Evolutionary conservation across 1,140 invertebrate genomes (phyloP).

Genomic region (Mesaphorura yosii): DNA sequence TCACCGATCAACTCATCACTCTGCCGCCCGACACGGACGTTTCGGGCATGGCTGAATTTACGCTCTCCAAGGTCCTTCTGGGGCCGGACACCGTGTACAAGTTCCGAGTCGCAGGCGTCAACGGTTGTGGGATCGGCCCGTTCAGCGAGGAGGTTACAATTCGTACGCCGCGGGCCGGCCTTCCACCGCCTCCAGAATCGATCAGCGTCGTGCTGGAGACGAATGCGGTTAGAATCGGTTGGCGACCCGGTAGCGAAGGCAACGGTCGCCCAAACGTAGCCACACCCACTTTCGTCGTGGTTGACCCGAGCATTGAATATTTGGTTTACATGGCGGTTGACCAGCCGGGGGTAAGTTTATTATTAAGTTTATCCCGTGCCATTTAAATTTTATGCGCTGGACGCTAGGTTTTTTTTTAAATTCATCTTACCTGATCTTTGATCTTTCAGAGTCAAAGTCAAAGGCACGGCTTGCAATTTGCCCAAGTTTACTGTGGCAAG

Average conservation of each 20-base stretch:
- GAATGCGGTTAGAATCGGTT: background rate
- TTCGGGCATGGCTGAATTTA: slow-evolving; percentile 9
- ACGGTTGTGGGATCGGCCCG: slow-evolving; percentile 80
- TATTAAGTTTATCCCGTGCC: too few relatives aligned
- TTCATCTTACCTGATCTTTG: background rate
- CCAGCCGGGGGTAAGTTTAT: too few relatives aligned
- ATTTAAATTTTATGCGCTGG: too few relatives aligned
- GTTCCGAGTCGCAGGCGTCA: slow-evolving; percentile 87
- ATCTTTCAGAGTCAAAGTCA: slow-evolving; percentile 34
- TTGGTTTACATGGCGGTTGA: too few relatives aligned
- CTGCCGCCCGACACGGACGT: background rate
- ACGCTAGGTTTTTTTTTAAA: too few relatives aligned
- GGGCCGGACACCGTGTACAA: slow-evolving; percentile 96
- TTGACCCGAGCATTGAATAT: background rate
- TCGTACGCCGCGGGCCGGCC: background rate
- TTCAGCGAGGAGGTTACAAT: slow-evolving; percentile 63
- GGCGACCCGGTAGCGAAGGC: background rate
- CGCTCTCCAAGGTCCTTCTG: slow-evolving; percentile 53
- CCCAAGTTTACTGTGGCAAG: slow-evolving; percentile 91
- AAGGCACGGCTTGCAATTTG: slow-evolving; percentile 86
- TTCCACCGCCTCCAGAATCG: too few relatives aligned
- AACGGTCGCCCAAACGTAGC: background rate
- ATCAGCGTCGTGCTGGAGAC: background rate
- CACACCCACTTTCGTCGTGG: background rate
- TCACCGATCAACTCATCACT: background rate